Conservation (phyloP, 2,113 vertebrate species). For the Atherinomorus stipes region DNA sequence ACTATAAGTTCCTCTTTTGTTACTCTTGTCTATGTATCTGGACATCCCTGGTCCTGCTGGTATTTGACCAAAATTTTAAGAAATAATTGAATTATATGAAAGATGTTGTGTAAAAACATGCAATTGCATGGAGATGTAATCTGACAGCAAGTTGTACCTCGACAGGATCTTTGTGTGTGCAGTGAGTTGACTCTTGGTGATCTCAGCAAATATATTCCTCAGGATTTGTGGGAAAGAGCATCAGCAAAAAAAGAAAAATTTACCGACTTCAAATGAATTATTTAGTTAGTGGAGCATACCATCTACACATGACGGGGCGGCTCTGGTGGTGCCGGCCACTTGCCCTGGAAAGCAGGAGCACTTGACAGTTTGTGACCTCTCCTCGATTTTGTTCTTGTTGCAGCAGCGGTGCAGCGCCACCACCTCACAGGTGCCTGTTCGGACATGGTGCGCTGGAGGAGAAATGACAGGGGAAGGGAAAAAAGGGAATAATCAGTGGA, state of each 20-base stretch:
- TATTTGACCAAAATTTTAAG: no score
- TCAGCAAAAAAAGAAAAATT: slow-evolving; percentile 34
- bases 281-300: slow-evolving; percentile 80
- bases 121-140: no score
- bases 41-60: no score
- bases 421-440: slow-evolving; percentile 96
- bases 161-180: no score
- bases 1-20: no score
- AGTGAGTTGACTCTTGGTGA: no score
- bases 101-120: no score
- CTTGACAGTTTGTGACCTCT: slow-evolving; percentile 97
- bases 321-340: slow-evolving; percentile 96
- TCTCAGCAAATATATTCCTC: slow-evolving; percentile 32
- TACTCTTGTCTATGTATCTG: no score
- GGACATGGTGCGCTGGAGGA: slow-evolving; percentile 90
- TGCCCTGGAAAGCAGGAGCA: slow-evolving; percentile 99
- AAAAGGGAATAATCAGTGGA: background rate
- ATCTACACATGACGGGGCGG: slow-evolving; percentile 96
- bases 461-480: slow-evolving; percentile 25
- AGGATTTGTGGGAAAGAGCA: slow-evolving; percentile 28
- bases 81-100: no score
- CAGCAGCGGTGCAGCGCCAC: slow-evolving; percentile 98
- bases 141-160: background rate
- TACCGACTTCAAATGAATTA: slow-evolving; percentile 11
- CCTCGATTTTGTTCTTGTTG: slow-evolving; percentile 99